Conservation (phyloP, 1,140 invertebrate genomes). For the Solen grandis region DNA sequence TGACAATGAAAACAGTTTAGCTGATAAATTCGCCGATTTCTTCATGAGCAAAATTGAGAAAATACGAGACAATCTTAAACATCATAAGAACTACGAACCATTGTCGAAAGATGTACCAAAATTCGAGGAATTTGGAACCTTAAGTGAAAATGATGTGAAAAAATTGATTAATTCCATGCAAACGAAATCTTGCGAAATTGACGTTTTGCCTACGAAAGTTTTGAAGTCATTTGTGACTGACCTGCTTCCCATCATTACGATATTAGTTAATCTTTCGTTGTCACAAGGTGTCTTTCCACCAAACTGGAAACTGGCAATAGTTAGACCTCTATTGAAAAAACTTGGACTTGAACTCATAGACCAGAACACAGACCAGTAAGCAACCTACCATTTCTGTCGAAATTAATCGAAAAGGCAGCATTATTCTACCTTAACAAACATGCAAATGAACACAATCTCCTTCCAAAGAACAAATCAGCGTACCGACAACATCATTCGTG, state of each 20-base stretch:
- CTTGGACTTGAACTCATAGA: slow-evolving; percentile 2
- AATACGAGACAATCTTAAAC: neutral
- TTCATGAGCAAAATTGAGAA: slow-evolving; percentile 52
- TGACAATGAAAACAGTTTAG: neutral
- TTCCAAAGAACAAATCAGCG: slow-evolving; percentile 6
- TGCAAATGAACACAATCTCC: neutral
- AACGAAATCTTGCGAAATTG: slow-evolving; percentile 11
- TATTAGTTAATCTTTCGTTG: slow-evolving; percentile 17
- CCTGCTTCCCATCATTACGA: slow-evolving; percentile 18
- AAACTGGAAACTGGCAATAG: slow-evolving; percentile 27
- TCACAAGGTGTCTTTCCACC: slow-evolving; percentile 10
- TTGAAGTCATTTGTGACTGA: slow-evolving; percentile 43
- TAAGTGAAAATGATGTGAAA: slow-evolving; percentile 11
- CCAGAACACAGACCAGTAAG: slow-evolving; percentile 23
- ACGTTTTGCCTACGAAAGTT: slow-evolving; percentile 40
- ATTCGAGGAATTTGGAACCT: slow-evolving; percentile 1
- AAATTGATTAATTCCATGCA: neutral
- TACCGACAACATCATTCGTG: slow-evolving; percentile 23
- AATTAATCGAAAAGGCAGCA: slow-evolving; percentile 20
- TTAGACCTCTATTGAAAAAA: slow-evolving; percentile 34
- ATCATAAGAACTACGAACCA: neutral
- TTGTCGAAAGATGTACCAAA: neutral
- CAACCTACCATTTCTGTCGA: slow-evolving; percentile 30
- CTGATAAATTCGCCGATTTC: slow-evolving; percentile 46
- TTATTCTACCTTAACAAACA: slow-evolving; percentile 4